These are phyloP conservation scores for Lissonota sp. DNA, from an alignment of 2,888 invertebrate species.

Conservation along the genomic window DNA sequence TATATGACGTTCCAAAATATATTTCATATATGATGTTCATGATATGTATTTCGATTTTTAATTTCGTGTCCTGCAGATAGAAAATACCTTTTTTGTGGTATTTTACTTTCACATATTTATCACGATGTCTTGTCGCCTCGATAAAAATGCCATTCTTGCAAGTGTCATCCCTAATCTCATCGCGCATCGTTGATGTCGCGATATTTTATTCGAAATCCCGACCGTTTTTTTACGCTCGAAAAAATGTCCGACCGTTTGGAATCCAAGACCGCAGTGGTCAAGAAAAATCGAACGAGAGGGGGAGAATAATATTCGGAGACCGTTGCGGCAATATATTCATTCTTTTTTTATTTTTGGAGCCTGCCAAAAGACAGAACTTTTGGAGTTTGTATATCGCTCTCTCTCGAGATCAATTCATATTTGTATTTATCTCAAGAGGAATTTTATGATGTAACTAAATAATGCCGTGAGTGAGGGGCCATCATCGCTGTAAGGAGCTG, in stretches of 20 bases:
- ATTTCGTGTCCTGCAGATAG: no score
- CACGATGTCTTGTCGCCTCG: neutral
- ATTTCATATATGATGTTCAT: no score
- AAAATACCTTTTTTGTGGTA: no score
- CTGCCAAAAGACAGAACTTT: slow-evolving; percentile 44
- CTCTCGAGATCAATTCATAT: slow-evolving; percentile 43
- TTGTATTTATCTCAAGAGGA: slow-evolving; percentile 39
- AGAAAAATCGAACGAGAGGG: neutral
- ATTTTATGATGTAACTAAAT: slow-evolving; percentile 54
- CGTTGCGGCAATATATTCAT: slow-evolving; percentile 33
- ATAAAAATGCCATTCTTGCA: neutral
- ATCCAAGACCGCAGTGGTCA: neutral
- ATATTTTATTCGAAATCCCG: slow-evolving; percentile 15
- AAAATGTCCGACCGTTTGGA: neutral
- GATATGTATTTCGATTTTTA: no score
- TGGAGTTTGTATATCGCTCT: slow-evolving; percentile 36
- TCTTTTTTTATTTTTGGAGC: neutral
- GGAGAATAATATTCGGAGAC: neutral
- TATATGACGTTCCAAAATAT: no score
- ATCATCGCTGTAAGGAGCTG: slow-evolving; percentile 1
- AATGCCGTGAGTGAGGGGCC: slow-evolving; percentile 41
- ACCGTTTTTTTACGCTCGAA: slow-evolving; percentile 25
- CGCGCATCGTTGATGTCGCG: neutral
- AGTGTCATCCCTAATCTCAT: neutral
- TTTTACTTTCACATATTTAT: slow-evolving; percentile 3